Percentiles rank a stretch among this genome's conserved stretches.
Evolutionary conservation across 2,797 vertebrate species (phyloP).

Genomic region (Rhabdophis nuchalis): DNA sequence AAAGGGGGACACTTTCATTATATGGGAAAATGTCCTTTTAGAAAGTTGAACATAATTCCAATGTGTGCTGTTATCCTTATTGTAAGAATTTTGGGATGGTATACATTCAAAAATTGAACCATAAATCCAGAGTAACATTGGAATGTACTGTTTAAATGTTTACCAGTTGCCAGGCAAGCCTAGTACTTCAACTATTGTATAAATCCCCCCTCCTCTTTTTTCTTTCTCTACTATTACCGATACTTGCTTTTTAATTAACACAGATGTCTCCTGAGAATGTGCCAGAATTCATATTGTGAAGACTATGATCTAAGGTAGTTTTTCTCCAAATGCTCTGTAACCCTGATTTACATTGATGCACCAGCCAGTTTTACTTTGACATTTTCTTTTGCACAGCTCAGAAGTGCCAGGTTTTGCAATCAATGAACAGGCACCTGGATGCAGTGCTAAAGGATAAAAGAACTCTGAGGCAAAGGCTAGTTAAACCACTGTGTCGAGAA

Average conservation of each 20-base stretch:
- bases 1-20: not conserved
- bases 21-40: not conserved
- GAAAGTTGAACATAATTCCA: not conserved
- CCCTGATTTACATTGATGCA: not conserved
- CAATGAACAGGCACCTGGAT: constrained; percentile 81
- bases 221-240: not conserved
- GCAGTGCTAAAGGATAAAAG: constrained; percentile 78
- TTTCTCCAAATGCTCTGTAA: not conserved
- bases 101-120: not conserved
- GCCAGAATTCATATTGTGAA: not conserved
- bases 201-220: not conserved
- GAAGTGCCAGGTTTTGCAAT: constrained; percentile 75
- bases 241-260: not conserved
- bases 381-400: constrained; percentile 62
- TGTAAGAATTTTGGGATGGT: not conserved
- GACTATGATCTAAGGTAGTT: not conserved
- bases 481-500: constrained; percentile 76
- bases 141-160: not conserved
- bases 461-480: constrained; percentile 76
- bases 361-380: not conserved
- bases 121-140: not conserved
- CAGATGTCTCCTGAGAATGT: not conserved
- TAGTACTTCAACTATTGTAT: not conserved
- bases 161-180: not conserved
- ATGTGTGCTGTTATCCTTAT: not conserved